These are phyloP conservation scores for human (Homo sapiens) DNA, from an alignment of 2,113 vertebrate species.

Conservation along the genomic window DNA sequence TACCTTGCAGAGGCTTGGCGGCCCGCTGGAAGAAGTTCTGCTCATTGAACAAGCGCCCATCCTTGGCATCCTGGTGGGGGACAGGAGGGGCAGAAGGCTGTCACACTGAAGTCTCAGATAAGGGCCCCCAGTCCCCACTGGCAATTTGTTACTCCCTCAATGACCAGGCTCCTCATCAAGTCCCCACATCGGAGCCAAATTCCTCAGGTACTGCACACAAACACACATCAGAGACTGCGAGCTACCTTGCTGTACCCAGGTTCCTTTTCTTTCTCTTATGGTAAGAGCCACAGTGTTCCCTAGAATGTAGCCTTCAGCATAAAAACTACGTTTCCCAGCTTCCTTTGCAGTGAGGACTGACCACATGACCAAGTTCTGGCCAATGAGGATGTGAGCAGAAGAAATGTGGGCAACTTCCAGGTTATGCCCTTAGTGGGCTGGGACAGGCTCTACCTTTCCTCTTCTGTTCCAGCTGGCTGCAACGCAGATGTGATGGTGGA, in stretches of 20 bases:
- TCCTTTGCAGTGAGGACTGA: neutral
- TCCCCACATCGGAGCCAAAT: neutral
- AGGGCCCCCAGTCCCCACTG: neutral
- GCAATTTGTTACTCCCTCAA: neutral
- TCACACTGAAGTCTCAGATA: neutral
- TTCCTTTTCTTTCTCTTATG: neutral
- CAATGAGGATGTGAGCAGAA: neutral
- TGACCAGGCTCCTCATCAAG: neutral
- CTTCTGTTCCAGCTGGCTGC: neutral
- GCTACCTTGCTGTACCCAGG: no score
- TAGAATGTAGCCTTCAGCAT: neutral
- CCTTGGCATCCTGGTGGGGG: slow-evolving; percentile 89
- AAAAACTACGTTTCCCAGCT: slow-evolving; percentile 9
- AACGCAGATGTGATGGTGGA: neutral
- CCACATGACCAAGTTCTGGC: neutral
- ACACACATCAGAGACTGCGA: rapidly evolving
- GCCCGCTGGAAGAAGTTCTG: slow-evolving; percentile 96
- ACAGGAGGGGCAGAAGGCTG: neutral
- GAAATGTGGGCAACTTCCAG: neutral
- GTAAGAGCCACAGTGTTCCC: neutral
- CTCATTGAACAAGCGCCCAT: slow-evolving; percentile 93
- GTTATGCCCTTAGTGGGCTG: neutral
- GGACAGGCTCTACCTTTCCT: neutral
- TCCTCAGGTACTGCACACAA: neutral
- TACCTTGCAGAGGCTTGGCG: slow-evolving; percentile 75